Evolutionary conservation across 2,113 vertebrate species (phyloP).

Genomic region (Apaloderma vittatum): DNA sequence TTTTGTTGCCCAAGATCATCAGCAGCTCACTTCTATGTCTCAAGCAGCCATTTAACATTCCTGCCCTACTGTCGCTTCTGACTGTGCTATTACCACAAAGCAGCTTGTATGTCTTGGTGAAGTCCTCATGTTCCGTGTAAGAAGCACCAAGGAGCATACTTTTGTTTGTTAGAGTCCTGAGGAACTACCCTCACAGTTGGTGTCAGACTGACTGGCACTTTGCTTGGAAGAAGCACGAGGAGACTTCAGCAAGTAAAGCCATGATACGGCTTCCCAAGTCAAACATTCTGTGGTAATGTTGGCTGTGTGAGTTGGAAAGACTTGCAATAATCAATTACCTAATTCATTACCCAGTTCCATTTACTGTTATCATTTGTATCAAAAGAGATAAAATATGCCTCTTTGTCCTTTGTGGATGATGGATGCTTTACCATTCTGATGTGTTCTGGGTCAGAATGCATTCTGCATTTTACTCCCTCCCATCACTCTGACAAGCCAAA

Average conservation of each 20-base stretch:
- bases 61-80: background rate
- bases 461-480: background rate
- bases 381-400: background rate
- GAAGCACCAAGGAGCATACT: background rate
- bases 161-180: background rate
- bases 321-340: background rate
- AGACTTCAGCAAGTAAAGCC: background rate
- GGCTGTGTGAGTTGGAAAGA: background rate
- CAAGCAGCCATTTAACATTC: background rate
- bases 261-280: rapidly evolving
- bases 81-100: background rate
- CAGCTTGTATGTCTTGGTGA: background rate
- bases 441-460: background rate
- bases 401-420: background rate
- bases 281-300: background rate
- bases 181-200: background rate
- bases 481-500: background rate
- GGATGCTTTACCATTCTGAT: background rate
- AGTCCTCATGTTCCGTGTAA: background rate
- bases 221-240: background rate
- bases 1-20: background rate
- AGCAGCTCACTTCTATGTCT: background rate
- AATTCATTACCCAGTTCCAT: background rate
- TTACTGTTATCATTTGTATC: background rate
- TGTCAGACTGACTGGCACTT: background rate